Percentiles rank a stretch among this genome's conserved stretches.
Evolutionary conservation across 2,888 invertebrate species (phyloP).

Genomic region (Xylota sylvarum): DNA sequence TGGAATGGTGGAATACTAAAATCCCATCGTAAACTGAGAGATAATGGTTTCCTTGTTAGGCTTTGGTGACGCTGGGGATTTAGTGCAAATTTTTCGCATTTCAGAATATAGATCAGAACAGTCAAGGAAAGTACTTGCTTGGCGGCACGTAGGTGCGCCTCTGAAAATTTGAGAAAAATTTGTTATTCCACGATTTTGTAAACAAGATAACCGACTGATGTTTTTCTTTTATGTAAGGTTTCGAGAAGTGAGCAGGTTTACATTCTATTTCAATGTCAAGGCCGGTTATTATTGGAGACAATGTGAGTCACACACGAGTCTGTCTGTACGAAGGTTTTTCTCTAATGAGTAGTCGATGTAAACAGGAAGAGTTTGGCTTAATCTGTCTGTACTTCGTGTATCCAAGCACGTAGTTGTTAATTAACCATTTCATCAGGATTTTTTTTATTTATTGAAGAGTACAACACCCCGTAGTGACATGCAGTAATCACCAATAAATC

Average conservation of each 20-base stretch:
- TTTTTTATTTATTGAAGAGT: not conserved
- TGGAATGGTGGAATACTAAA: not conserved
- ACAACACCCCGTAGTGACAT: not conserved
- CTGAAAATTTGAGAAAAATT: not conserved
- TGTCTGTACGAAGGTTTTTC: too few species aligned
- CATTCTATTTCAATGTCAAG: not conserved
- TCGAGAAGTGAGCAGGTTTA: not conserved
- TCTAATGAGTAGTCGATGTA: too few species aligned
- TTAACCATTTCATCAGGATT: slow-evolving; percentile 1
- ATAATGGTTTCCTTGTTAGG: slow-evolving; percentile 3
- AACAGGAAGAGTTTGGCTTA: too few species aligned
- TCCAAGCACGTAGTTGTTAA: not conserved
- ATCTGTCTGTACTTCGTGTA: too few species aligned
- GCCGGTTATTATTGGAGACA: not conserved
- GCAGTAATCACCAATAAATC: slow-evolving; percentile 40
- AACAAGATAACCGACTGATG: not conserved
- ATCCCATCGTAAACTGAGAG: not conserved
- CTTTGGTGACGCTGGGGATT: not conserved
- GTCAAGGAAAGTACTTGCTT: not conserved
- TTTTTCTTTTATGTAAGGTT: not conserved
- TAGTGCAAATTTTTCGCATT: not conserved
- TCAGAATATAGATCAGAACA: not conserved
- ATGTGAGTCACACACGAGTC: too few species aligned
- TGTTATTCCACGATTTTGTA: not conserved
- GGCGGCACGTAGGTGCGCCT: not conserved